phyloP scores from a whole-genome alignment of 2,797 vertebrate genomes.

The Adrianichthys oophorus region DNA sequence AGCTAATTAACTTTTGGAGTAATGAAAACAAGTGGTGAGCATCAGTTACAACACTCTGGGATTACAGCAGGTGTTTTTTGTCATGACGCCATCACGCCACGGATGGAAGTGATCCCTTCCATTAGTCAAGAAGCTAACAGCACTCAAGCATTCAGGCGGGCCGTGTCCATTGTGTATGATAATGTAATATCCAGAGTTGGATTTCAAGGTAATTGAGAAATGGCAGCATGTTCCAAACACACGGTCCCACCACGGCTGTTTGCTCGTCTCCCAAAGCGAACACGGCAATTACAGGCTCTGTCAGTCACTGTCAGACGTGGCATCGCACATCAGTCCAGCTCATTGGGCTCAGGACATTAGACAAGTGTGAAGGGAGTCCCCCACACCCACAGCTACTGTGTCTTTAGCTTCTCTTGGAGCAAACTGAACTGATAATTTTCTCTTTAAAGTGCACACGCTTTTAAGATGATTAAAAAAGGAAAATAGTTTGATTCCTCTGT shows the following conservation, averaged over 20 bases:
- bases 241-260: slow-evolving; percentile 27
- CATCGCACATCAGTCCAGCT: slow-evolving; percentile 66
- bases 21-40: slow-evolving; percentile 12
- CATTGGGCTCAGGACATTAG: slow-evolving; percentile 57
- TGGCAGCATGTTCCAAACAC: slow-evolving; percentile 27
- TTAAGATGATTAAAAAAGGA: no score
- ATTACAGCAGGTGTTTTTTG: slow-evolving; percentile 19
- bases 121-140: slow-evolving; percentile 24
- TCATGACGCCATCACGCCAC: slow-evolving; percentile 14
- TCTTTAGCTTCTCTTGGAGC: slow-evolving; percentile 23
- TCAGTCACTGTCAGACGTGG: slow-evolving; percentile 63
- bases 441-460: no score
- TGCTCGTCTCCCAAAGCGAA: slow-evolving; percentile 58
- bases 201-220: slow-evolving; percentile 37
- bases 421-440: not conserved
- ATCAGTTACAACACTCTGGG: slow-evolving; percentile 9
- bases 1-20: slow-evolving; percentile 6
- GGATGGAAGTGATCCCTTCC: slow-evolving; percentile 28
- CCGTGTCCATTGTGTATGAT: slow-evolving; percentile 4
- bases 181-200: slow-evolving; percentile 31
- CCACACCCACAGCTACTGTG: slow-evolving; percentile 46
- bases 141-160: slow-evolving; percentile 11
- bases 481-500: no score
- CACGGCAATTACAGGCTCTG: slow-evolving; percentile 65
- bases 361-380: slow-evolving; percentile 55